Evolutionary conservation across 2,797 vertebrate genomes (phyloP), one percentile per base, ranked within the genome.

Genomic region (Enteromius fasciolatus): DNA sequence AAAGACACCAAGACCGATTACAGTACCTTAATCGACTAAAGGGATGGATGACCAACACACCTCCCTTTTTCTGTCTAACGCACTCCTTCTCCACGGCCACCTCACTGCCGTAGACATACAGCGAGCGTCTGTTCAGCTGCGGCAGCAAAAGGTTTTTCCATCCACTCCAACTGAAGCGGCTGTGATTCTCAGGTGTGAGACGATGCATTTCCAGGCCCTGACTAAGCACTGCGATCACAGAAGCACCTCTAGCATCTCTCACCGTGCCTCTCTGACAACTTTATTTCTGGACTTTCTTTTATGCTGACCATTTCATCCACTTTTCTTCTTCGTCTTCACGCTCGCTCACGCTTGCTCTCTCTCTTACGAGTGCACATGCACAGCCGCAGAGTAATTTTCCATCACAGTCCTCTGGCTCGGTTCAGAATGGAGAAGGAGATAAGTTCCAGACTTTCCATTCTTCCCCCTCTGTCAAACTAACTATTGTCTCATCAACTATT

Each of bases 401-500:
- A 87, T 54, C 69, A 66, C 85, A 63, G 78, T 78, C 52, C 67
- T 69, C 66, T 74, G 28, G 67, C 72, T 67, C 90, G 86, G 87
- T 78, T 84, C 87, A 66, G 80, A 57, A 64, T 39, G 73, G 76
- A 50, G 59, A 75, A 74, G 68, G 86, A 70, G 82, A 68, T 46
- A 70, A 79, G 31, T 74, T 76, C 68, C 84, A 83, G 82, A 83
- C 79, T 80, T 83, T 85, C 83, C 80, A 77, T 85, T 87, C 88
- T 85, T 74, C 75, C 84, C 84, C 87, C 87, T 88, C 88, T 92
- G 70, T 91, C 90, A 91, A 89, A 91, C 91, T 91, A 91, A 89
- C 88, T 90, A 89, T 85, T 83, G 84, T 89, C 94, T 94, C 94
- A 95, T 95, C 92, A 95, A 95, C 90, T 94, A 95, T 95, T 95